Evolutionary conservation across 2,113 vertebrate genomes (phyloP).

Genomic region (Ictidomys tridecemlineatus): DNA sequence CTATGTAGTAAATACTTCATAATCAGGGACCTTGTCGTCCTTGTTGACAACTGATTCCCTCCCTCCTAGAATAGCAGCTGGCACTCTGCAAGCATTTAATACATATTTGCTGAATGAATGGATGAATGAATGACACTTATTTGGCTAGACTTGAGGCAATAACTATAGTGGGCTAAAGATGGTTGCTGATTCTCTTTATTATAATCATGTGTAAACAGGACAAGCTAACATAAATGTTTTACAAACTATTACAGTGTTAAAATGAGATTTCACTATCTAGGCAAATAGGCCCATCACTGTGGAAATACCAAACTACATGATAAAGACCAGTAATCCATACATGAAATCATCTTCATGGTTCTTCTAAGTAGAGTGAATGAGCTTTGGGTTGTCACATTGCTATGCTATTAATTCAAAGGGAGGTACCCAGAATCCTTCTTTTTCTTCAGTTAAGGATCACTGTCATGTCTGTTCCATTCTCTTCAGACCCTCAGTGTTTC

Average conservation of each 20-base stretch:
- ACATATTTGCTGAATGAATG: constrained; percentile 62
- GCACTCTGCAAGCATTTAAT: constrained; percentile 33
- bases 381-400: neutral
- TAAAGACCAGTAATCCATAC: neutral
- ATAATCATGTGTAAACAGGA: neutral
- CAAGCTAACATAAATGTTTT: neutral
- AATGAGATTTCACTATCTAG: neutral
- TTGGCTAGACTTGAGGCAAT: constrained; percentile 46
- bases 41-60: constrained; percentile 51
- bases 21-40: constrained; percentile 46
- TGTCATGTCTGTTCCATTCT: neutral
- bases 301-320: neutral
- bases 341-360: neutral
- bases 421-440: neutral
- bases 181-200: constrained; percentile 51
- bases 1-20: constrained; percentile 44
- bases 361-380: neutral
- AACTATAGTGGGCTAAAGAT: constrained; percentile 32
- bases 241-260: neutral
- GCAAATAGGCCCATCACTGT: neutral
- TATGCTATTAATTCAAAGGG: neutral
- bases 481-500: neutral
- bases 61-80: constrained; percentile 54
- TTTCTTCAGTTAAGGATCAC: neutral
- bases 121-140: constrained; percentile 30